Conservation (phyloP, 2,888 invertebrate species). For the Drosophila anomelani region DNA sequence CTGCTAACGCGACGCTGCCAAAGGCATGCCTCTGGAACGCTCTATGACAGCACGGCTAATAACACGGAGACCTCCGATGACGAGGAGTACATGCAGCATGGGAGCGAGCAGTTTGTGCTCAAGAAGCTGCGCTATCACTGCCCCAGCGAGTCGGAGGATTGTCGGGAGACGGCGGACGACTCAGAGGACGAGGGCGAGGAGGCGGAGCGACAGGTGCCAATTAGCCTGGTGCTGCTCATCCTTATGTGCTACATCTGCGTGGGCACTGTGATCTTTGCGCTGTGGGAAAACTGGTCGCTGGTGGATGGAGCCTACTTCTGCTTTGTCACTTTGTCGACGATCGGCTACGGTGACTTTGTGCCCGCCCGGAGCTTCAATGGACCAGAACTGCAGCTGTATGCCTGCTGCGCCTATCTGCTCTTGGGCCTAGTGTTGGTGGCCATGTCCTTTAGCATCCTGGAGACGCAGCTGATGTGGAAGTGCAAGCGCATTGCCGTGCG, state of each 20-base stretch:
- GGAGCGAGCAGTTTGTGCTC: conserved; percentile 73
- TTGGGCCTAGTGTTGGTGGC: conserved; percentile 92
- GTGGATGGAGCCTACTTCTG: conserved; percentile 94
- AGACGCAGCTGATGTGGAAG: conserved; percentile 91
- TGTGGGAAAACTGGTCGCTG: conserved; percentile 93
- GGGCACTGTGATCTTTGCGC: conserved; percentile 91
- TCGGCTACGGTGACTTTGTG: conserved; percentile 92
- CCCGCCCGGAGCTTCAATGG: conserved; percentile 86
- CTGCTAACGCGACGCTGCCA: conserved; percentile 68
- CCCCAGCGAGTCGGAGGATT: conserved; percentile 45
- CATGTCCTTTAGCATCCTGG: conserved; percentile 93
- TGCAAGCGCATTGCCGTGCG: conserved; percentile 90
- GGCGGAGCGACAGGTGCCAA: conserved; percentile 86
- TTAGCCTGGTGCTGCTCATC: conserved; percentile 88
- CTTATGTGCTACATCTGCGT: conserved; percentile 90
- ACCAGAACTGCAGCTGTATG: conserved; percentile 88
- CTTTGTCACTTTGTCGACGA: conserved; percentile 93
- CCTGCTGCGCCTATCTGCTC: conserved; percentile 92
- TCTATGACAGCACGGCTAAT: conserved; percentile 72
- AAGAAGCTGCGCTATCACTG: conserved; percentile 58
- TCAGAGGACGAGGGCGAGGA: conserved; percentile 54
- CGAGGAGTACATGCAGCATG: conserved; percentile 75
- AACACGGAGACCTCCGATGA: conserved; percentile 80
- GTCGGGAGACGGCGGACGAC: conserved; percentile 36
- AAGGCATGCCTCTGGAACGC: conserved; percentile 60